Conservation (phyloP, 1,140 invertebrate genomes). For the Danaus melanippus region DNA sequence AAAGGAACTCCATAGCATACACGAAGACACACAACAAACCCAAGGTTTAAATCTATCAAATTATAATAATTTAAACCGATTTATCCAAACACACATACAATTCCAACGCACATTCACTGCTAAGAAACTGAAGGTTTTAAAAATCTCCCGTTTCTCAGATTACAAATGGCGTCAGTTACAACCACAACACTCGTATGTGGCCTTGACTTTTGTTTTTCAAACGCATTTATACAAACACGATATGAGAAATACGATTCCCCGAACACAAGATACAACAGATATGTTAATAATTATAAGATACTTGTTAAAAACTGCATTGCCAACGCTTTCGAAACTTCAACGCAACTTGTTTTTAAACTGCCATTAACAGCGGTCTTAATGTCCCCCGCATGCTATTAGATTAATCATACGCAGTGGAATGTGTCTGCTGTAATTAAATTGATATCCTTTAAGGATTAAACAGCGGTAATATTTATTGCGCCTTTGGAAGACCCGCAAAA, state of each 20-base stretch:
- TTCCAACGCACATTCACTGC: too few relatives aligned
- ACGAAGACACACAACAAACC: too few relatives aligned
- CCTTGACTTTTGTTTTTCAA: slow-evolving; percentile 9
- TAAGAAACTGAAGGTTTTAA: not conserved
- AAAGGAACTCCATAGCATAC: too few relatives aligned
- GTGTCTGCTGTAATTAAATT: too few relatives aligned
- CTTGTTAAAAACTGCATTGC: slow-evolving; percentile 48
- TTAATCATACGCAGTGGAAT: too few relatives aligned
- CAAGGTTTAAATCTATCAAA: too few relatives aligned
- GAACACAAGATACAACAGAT: slow-evolving; percentile 19
- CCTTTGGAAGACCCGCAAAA: too few relatives aligned
- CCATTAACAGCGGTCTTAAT: slow-evolving; percentile 15
- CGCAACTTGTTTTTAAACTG: slow-evolving; percentile 32
- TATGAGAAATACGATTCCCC: not conserved
- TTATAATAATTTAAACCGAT: too few relatives aligned
- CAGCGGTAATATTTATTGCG: too few relatives aligned
- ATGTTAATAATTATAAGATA: slow-evolving; percentile 29
- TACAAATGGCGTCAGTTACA: slow-evolving; percentile 11
- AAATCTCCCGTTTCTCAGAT: slow-evolving; percentile 13
- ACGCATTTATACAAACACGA: not conserved
- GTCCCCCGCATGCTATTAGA: slow-evolving; percentile 11
- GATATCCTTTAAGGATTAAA: too few relatives aligned
- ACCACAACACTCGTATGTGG: slow-evolving; percentile 6
- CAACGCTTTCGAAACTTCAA: slow-evolving; percentile 42
- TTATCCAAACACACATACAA: too few relatives aligned